A percentile compares a stretch with the other conserved stretches of the same genome.
Conservation (phyloP, 2,888 invertebrate genomes). For the Leptopterna dolabrata region DNA sequence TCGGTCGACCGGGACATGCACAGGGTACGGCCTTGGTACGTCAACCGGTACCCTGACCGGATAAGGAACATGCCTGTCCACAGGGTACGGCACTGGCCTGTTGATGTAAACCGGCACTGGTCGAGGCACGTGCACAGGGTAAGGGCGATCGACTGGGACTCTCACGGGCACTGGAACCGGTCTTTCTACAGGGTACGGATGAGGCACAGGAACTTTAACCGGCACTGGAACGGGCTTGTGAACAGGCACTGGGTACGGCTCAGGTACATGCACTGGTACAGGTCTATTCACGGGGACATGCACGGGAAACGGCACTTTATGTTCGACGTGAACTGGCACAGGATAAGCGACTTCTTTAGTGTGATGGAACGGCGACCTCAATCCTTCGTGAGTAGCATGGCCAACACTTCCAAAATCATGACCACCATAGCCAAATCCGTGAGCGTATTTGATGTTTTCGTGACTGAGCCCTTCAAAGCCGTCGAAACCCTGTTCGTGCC, state of each 20-base stretch:
- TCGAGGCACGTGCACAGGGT: conserved; percentile 57
- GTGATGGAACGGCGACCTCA: conserved; percentile 11
- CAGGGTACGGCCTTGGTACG: conserved; percentile 60
- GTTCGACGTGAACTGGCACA: conserved; percentile 62
- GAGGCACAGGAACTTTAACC: conserved; percentile 61
- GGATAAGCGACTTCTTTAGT: conserved; percentile 62
- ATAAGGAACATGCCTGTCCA: conserved; percentile 58
- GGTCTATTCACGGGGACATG: conserved; percentile 61
- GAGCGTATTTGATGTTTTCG: conserved; percentile 34
- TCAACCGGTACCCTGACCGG: conserved; percentile 61
- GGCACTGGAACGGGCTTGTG: conserved; percentile 60
- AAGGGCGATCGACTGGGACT: conserved; percentile 57
- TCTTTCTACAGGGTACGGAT: conserved; percentile 60
- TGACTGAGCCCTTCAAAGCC: neutral
- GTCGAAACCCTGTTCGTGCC: conserved; percentile 29
- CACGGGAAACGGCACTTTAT: conserved; percentile 62
- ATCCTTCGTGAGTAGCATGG: conserved; percentile 15
- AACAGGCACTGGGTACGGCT: conserved; percentile 60
- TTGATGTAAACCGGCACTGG: conserved; percentile 57
- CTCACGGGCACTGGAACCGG: conserved; percentile 57
- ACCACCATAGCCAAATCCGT: neutral
- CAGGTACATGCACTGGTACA: conserved; percentile 61
- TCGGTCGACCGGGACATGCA: conserved; percentile 60
- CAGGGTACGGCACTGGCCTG: conserved; percentile 58
- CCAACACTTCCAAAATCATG: conserved; percentile 37